Conservation (phyloP, 2,888 invertebrate species). For the Anoplius nigerrimus region DNA sequence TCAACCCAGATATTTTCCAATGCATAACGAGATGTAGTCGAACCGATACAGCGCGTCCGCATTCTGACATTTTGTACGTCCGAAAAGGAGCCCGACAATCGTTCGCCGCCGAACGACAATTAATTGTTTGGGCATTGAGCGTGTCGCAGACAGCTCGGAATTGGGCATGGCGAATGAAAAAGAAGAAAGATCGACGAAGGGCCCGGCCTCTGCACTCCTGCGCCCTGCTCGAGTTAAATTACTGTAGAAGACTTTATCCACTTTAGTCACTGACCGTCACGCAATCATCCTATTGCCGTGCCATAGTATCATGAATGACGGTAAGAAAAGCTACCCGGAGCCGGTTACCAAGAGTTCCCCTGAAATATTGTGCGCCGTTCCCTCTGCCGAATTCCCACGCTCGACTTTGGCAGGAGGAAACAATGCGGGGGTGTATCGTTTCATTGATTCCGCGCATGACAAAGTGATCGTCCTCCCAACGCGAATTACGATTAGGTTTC, state of each 20-base stretch:
- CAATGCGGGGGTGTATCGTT: slow-evolving; percentile 10
- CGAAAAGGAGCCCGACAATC: too few relatives aligned
- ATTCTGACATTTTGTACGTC: too few relatives aligned
- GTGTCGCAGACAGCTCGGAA: too few relatives aligned
- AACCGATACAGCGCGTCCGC: too few relatives aligned
- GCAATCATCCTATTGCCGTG: slow-evolving; percentile 72
- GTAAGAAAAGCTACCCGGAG: slow-evolving; percentile 68
- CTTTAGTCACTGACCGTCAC: slow-evolving; percentile 68
- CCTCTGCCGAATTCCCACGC: slow-evolving; percentile 55
- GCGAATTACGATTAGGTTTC: too few relatives aligned
- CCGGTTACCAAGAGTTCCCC: slow-evolving; percentile 61
- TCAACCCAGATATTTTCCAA: too few relatives aligned
- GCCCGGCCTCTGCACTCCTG: slow-evolving; percentile 50
- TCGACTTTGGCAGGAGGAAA: slow-evolving; percentile 42
- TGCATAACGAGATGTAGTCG: too few relatives aligned
- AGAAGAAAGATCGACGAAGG: slow-evolving; percentile 41
- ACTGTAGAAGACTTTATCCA: slow-evolving; percentile 71
- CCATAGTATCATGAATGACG: slow-evolving; percentile 67
- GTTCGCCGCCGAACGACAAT: background rate
- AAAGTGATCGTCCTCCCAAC: too few relatives aligned
- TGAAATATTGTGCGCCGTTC: slow-evolving; percentile 58
- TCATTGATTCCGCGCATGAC: too few relatives aligned
- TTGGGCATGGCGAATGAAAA: slow-evolving; percentile 1
- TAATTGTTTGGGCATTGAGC: background rate
- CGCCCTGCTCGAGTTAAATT: slow-evolving; percentile 67